These are phyloP conservation scores for Ophioninae sp. DNA, from an alignment of 2,888 invertebrate species.

Conservation along the genomic window DNA sequence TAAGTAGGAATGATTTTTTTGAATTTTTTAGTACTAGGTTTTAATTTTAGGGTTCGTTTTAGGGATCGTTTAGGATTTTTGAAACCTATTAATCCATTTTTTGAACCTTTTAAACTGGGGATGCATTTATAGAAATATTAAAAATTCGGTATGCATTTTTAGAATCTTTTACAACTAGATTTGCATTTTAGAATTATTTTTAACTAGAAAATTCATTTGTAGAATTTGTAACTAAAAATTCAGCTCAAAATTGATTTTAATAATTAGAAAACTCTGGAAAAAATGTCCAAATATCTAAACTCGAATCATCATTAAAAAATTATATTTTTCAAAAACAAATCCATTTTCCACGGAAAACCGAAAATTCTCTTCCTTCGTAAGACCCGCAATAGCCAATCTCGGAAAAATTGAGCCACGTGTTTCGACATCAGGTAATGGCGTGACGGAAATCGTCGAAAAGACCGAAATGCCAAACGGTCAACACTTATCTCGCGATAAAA, in stretches of 20 bases:
- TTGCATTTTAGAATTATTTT: neutral
- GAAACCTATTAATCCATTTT: neutral
- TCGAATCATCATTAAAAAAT: no score
- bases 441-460: neutral
- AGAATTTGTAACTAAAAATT: no score
- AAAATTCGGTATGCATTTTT: neutral
- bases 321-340: neutral
- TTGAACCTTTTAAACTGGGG: no score
- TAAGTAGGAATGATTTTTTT: neutral
- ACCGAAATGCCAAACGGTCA: conserved; percentile 7
- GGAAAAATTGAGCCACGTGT: neutral
- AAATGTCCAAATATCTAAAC: no score
- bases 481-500: neutral
- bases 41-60: no score
- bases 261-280: no score
- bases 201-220: no score
- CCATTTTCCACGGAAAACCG: neutral
- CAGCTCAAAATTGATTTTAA: no score
- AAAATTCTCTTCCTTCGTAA: neutral
- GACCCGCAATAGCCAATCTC: neutral
- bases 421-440: neutral
- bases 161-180: no score
- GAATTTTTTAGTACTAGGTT: no score
- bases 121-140: no score
- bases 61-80: no score